Percentiles rank a stretch among this genome's conserved stretches.
These are phyloP conservation scores for Micromussa lordhowensis DNA, from an alignment of 92 coral and sea anemone genomes.

Conservation along the genomic window DNA sequence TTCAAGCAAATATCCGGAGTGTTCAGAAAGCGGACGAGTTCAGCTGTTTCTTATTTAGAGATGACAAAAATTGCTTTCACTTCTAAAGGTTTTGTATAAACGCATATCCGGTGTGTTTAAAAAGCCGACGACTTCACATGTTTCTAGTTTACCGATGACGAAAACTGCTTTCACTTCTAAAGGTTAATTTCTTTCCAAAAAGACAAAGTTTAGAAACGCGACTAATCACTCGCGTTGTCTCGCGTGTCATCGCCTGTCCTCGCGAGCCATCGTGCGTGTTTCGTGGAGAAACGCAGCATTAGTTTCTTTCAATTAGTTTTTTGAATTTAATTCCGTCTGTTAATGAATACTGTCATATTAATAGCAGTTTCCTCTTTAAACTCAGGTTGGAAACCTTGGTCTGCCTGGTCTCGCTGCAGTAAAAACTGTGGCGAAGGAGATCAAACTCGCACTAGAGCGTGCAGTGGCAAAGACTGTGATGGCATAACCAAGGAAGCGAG, in stretches of 20 bases:
- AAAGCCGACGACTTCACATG: neutral
- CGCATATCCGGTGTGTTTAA: neutral
- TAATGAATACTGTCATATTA: no score
- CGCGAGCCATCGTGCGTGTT: conserved; percentile 6
- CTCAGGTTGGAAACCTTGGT: conserved; percentile 89
- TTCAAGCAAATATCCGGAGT: neutral
- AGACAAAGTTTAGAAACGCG: neutral
- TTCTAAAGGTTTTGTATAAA: neutral
- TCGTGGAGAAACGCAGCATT: neutral
- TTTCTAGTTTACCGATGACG: no score
- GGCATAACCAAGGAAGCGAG: conserved; percentile 62
- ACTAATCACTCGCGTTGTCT: neutral
- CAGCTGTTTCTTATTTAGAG: neutral
- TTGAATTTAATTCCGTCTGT: no score
- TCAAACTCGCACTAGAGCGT: conserved; percentile 71
- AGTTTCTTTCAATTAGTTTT: neutral
- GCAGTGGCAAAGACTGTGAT: conserved; percentile 59
- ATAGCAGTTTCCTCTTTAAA: neutral
- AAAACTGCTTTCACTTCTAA: neutral
- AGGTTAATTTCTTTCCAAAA: neutral
- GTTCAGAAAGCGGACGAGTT: neutral
- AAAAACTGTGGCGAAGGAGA: conserved; percentile 76
- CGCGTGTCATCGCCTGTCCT: conserved; percentile 1
- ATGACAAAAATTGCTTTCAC: neutral
- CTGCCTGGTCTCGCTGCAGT: conserved; percentile 82